phyloP scores from a whole-genome alignment of 1,140 invertebrate genomes.

The Cydia pomonella region DNA sequence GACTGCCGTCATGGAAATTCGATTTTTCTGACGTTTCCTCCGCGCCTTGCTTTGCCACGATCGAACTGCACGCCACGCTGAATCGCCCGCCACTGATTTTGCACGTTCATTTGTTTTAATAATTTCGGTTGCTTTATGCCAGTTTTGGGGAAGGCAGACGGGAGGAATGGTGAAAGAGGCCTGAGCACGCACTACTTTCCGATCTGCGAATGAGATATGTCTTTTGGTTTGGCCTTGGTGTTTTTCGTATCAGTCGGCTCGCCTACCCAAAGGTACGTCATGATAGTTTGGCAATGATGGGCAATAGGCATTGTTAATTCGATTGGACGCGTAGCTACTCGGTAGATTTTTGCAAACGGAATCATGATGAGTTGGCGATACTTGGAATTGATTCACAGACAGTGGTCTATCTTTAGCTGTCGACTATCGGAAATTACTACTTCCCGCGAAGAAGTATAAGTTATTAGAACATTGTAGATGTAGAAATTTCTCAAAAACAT shows the following conservation, averaged over 20 bases:
- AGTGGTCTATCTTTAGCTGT: slow-evolving; percentile 7
- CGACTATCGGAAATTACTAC: slow-evolving; percentile 7
- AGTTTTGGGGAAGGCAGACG: slow-evolving; percentile 58
- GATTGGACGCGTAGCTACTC: slow-evolving; percentile 6
- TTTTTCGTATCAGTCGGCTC: slow-evolving; percentile 37
- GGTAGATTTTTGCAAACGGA: background rate
- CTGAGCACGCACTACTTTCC: slow-evolving; percentile 55
- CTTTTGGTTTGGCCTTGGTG: slow-evolving; percentile 42
- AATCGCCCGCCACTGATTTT: slow-evolving; percentile 68
- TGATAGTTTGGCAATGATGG: slow-evolving; percentile 11
- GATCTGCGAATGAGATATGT: slow-evolving; percentile 46
- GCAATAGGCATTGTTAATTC: slow-evolving; percentile 26
- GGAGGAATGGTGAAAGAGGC: slow-evolving; percentile 45
- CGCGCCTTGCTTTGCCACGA: slow-evolving; percentile 74
- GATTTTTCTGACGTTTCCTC: slow-evolving; percentile 79
- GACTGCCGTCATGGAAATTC: slow-evolving; percentile 78
- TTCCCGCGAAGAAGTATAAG: background rate
- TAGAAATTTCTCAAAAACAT: background rate
- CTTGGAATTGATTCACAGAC: slow-evolving; percentile 3
- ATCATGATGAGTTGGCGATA: slow-evolving; percentile 14
- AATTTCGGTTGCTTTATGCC: slow-evolving; percentile 63
- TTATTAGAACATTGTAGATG: background rate
- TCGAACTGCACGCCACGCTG: slow-evolving; percentile 74
- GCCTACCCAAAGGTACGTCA: background rate
- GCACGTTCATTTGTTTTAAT: slow-evolving; percentile 67